Evolutionary conservation across 2,113 vertebrate species (phyloP), one percentile per base, ranked within the genome.

Genomic region (Alosa alosa): DNA sequence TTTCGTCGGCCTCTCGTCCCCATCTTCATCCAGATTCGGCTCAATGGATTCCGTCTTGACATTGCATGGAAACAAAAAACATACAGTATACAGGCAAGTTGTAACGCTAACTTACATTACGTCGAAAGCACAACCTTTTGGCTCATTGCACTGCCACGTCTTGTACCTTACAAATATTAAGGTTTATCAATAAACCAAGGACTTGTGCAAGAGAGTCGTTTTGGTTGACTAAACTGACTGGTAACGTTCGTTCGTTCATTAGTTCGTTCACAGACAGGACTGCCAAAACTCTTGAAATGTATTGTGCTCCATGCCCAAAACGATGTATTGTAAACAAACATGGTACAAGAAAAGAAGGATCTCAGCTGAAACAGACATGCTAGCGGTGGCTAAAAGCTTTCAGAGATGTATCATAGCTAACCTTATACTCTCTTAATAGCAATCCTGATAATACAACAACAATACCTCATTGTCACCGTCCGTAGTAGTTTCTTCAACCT

Each of bases 1-100:
- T 90, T 95, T 95, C 55, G 88, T 87, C 81, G 91, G 88, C 36
- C 47, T 90, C 6, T 89, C 88, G 31, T 52, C 45, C 81, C 86
- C 72, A 6, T 88, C 81, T 0, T 86, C 68, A 0, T 91, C 86
- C 52, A 0, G 91, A 91, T 36, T 91, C 88, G 8, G 13, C 72
- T 78, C 72, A 39, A 36, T 17, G 31, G 36, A 78, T 36, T 78
- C 72, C 31, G 31, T 5, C 36, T 78, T 1, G 13, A 36, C 25
- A 39, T 78, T 36, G 11, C 25, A 78, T 41, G 31, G 39, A 31
- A 39, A 78, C 31, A 78, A 78, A 36, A 78, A 78, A 7, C 60
- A 64, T 25, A 20, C 60, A n/a, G 1, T 1, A 68, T 72, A 31
- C 64, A 39, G 31, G 36, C 11, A 39, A 36, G 31, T 39, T 39